Percentiles rank a stretch among this genome's conserved stretches.
Evolutionary conservation across 2,888 invertebrate species (phyloP).

Genomic region (Chymomyza fuscimana): DNA sequence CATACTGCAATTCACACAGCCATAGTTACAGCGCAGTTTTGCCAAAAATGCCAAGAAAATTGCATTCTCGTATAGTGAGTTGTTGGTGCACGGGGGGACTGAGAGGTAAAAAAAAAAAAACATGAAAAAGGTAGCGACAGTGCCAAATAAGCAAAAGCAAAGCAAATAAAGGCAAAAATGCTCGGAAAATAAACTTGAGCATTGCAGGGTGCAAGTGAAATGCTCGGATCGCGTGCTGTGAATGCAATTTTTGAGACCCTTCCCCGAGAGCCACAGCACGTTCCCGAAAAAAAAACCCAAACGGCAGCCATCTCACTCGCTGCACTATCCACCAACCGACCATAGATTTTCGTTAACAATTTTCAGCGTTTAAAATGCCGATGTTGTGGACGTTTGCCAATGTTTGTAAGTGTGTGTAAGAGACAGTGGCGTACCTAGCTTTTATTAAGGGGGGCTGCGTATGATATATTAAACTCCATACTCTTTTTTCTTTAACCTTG

Average conservation of each 20-base stretch:
- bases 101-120: constrained; percentile 22
- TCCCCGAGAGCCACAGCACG: too few species aligned
- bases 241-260: constrained; percentile 63
- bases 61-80: constrained; percentile 58
- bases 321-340: neutral
- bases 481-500: too few species aligned
- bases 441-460: too few species aligned
- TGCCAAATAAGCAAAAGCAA: constrained; percentile 40
- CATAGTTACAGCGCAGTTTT: constrained; percentile 42
- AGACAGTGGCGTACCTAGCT: neutral
- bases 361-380: constrained; percentile 19
- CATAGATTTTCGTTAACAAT: constrained; percentile 39
- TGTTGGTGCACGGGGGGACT: neutral
- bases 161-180: constrained; percentile 4
- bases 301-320: constrained; percentile 1
- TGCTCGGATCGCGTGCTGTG: constrained; percentile 71
- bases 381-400: neutral
- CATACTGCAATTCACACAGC: constrained; percentile 60
- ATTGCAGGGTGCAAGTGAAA: constrained; percentile 45
- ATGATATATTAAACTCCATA: too few species aligned
- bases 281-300: constrained; percentile 13
- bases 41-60: constrained; percentile 73
- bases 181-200: constrained; percentile 10
- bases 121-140: constrained; percentile 65
- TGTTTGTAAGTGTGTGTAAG: constrained; percentile 14